Base-by-base conservation (phyloP, 2,888 invertebrate genomes). In the Pyralis farinalis region DNA sequence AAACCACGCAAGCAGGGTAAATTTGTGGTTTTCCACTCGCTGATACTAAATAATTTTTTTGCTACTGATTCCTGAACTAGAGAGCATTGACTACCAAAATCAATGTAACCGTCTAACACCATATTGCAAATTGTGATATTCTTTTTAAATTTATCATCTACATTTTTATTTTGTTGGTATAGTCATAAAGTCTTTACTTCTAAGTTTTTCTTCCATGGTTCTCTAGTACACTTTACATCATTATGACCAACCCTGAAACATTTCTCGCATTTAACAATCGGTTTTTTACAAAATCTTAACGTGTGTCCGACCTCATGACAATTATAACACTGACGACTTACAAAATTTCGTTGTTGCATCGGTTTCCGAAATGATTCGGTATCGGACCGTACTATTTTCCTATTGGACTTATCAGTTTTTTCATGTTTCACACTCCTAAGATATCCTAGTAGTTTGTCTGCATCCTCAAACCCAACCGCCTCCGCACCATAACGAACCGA, bases 401-500 rank as follows among this genome's bases (percentile, higher is more conserved):
- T 32, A 12, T 20, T 34, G 21, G 21, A 21, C 12, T 37, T 44
- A 3, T 41, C 46, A 16, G 16, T 7, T 28, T 20, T 41, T 42
- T 40, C 34, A 12, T 28, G 37, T 28, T 40, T 50, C 0, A 48
- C 48, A 34, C 32, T 48, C 25, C 46, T 37, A 1, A 54, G 28
- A 39, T 41, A 54, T 7, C 43, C 47, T 11, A 55, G 16, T 10
- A 55, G 36, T 35, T 52, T 47, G 2, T 52, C 52, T 7, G 49
- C 42, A 11, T 49, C 47, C 11, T 37, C 44, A 25, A 49, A 55
- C 16, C 47, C 47, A 8, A 42, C 51, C 1, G 52, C 55, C 39
- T 55, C 49, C 0, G 52, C 52, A 20, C 52, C 42, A 11, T 43
- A 46, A 27, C 49, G 39, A 3, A 53, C 44, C 3, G 47, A 42